These are phyloP conservation scores for Musca vetustissima DNA, from an alignment of 1,140 invertebrate genomes.

Conservation along the genomic window DNA sequence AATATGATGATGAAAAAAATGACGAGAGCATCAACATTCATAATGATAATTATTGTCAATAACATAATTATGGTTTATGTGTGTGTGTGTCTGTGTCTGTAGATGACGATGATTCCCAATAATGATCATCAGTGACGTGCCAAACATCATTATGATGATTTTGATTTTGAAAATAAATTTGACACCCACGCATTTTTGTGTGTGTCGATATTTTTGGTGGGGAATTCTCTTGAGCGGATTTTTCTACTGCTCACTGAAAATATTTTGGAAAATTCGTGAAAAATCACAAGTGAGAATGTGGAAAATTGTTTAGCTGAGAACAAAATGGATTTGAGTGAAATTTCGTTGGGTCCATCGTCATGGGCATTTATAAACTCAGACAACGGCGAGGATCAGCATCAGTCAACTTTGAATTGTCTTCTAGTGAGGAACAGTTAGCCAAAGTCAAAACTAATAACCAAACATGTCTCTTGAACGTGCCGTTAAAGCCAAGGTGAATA, in stretches of 20 bases:
- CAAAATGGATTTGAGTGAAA: not conserved
- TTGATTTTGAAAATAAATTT: too few relatives aligned
- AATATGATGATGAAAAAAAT: constrained; percentile 8
- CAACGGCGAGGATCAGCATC: not conserved
- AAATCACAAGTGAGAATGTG: too few relatives aligned
- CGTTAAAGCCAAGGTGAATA: constrained; percentile 66
- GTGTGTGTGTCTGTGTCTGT: too few relatives aligned
- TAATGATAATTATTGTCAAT: too few relatives aligned
- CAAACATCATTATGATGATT: too few relatives aligned
- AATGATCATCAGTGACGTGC: too few relatives aligned
- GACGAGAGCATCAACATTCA: too few relatives aligned
- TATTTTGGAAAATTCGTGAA: too few relatives aligned
- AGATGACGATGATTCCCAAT: too few relatives aligned
- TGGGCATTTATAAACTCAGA: constrained; percentile 15
- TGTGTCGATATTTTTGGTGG: too few relatives aligned
- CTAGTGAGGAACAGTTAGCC: constrained; percentile 27
- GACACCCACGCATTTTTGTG: too few relatives aligned
- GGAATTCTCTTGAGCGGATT: not conserved
- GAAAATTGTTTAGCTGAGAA: not conserved
- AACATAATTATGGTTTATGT: too few relatives aligned
- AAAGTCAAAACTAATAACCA: not conserved
- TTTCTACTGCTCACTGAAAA: not conserved
- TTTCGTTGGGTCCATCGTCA: not conserved
- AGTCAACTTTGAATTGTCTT: constrained; percentile 16
- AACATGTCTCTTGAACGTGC: constrained; percentile 69